Base-by-base conservation (phyloP, 2,888 invertebrate species). In the Brachynemurus nebulosus region DNA sequence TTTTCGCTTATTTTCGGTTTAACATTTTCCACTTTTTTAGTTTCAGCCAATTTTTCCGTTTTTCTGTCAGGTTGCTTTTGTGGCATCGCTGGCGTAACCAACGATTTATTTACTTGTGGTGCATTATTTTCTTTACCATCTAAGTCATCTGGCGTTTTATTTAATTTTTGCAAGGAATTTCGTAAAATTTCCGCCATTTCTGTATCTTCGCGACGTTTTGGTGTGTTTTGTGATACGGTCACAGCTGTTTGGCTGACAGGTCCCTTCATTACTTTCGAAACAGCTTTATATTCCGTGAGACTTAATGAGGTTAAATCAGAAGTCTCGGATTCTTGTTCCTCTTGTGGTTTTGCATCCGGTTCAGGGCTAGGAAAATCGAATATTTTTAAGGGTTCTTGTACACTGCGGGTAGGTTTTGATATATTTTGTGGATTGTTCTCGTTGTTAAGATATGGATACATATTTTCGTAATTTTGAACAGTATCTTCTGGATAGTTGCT, bases 171-270 rank as follows among this genome's bases (percentile, higher is more conserved):
- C 53, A 80, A 69, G 8, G 73, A 71, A 38, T 70, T 73, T 17
- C 67, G 62, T 19, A 74, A 54, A 49, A 60, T 68, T 35, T 69
- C 66, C 8, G 72, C 73, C 3, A 63, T 74, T 34, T 66, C 62
- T 42, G 66, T 69, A 52, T 71, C 70, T 51, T 71, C 69, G 42
- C 74, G 67, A 51, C 66, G 71, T 59, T 72, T 73, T 40, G 75
- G 74, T 6, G 68, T 59, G 47, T 65, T 62, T 54, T 66, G 62
- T 38, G 69, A 67, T 35, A 67, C 68, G 14, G 78, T 75, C 12
- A 80, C 77, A 25, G 84, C 85, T 50, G 78, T 74, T 56, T 84
- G 84, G 46, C 76, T 71, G 47, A 80, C 74, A 0, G 84, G 82
- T 1, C 78, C 82, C 40, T 73, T 69, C 83, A 84, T 84, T n/a